Evolutionary conservation across 1,140 invertebrate species (phyloP), one percentile per base, ranked within the genome.

Genomic region (Drosophila triauraria): DNA sequence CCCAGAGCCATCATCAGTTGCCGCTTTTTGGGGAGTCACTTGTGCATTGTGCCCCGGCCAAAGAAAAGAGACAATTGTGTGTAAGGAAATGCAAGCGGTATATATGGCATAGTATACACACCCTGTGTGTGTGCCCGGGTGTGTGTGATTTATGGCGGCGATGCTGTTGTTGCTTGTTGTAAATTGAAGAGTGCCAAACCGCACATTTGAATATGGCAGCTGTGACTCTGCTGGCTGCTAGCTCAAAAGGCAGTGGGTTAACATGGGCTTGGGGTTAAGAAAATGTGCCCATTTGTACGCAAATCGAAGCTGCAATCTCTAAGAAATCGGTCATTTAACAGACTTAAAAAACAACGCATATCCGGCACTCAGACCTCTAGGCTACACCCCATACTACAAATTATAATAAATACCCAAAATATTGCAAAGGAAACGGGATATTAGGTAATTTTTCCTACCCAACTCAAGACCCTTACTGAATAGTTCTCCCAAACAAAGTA

Each of bases 131-230:
- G 44, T 63, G 47, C 70, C 43, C 78, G 68, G 71, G 57, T 67
- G 44, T 54, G 63, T 76, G 54, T 83, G 81, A 88, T 88, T 85
- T 88, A 88, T 88, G 78, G 68, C 40, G 25, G 23, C 47, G 57
- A 53, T 74, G 38, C 20, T 72, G 70, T 48, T 71, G 67, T 13
- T 72, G 64, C 38, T 53, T 88, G 85, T 82, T 88, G 85, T 79
- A 90, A 90, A 90, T 88, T 88, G 78, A 84, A 88, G 85, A 88
- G 84, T 90, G 85, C 81, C 84, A 88, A 88, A 90, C 84, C 84
- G 85, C 84, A 88, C 51, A 87, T 88, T 90, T 84, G 75, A 75
- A 81, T 88, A 81, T 90, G 76, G 71, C 68, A 83, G 77, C 68
- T 78, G 59, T 42, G 53, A 48, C 30, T 75, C 20, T 20, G 20